Evolutionary conservation across 2,888 invertebrate species (phyloP), one percentile per base, ranked within the genome.

Genomic region (Harmothoe impar): DNA sequence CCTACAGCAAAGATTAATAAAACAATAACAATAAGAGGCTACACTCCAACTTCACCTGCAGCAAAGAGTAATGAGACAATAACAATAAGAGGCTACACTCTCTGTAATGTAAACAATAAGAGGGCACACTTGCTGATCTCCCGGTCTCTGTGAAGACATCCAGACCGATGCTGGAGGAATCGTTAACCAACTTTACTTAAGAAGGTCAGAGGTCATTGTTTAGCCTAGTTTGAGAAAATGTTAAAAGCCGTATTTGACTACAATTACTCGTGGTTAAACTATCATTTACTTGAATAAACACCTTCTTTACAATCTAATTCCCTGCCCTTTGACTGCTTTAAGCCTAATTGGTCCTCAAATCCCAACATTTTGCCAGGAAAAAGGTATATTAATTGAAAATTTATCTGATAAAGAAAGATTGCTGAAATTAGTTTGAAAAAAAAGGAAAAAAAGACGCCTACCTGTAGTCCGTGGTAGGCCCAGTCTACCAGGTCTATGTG

Each of bases 101-200:
- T 85, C 17, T 33, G 15, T 35, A 15, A 85, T 17, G 20, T 15
- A 17, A 17, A 17, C 25, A 20, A 25, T 81, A 29, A n/a, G n/a
- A n/a, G n/a, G n/a, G n/a, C n/a, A n/a, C n/a, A n/a, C n/a, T n/a
- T n/a, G n/a, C n/a, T n/a, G n/a, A n/a, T n/a, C n/a, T n/a, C n/a
- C 94, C 94, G 85, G 93, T 93, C 81, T 92, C 92, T 20, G 90
- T 91, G 91, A 93, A 94, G 20, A 92, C 91, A 29, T 93, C 92
- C 51, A 92, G 90, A 0, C 92, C 91, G 0, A 94, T 88, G 7
- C 15, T 31, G 15, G 31, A 17, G 7, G 90, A 89, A 1, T 90
- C 91, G 56, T 91, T 91, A 31, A 90, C 89, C 7, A 94, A 92
- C 52, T 92, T 91, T 12, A 94, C 92, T n/a, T n/a, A n/a, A n/a